Percentiles rank a stretch among this genome's conserved stretches.
Evolutionary conservation across 2,888 invertebrate genomes (phyloP).

Genomic region (Saturnia pavonia): DNA sequence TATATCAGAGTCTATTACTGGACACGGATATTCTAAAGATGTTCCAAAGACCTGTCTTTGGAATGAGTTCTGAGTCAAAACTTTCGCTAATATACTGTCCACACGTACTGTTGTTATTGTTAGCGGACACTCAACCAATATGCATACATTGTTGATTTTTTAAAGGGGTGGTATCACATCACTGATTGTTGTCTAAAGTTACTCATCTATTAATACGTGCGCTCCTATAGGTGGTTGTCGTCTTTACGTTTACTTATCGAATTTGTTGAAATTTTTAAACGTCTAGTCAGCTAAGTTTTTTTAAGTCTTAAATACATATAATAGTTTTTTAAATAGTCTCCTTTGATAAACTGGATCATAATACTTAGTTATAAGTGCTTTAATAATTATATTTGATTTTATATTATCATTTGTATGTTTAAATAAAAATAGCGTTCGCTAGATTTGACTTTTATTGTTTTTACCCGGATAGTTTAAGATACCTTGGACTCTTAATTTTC

Average conservation of each 20-base stretch:
- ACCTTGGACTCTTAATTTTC: too few relatives aligned
- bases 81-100: background rate
- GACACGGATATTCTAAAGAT: background rate
- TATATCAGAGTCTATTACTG: background rate
- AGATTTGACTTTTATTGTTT: background rate
- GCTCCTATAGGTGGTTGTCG: background rate
- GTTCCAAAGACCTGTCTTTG: too few relatives aligned
- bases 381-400: background rate
- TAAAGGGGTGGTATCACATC: too few relatives aligned
- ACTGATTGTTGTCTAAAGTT: too few relatives aligned
- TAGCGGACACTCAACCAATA: background rate
- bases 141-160: background rate
- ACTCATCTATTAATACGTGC: background rate
- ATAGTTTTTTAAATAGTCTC: background rate
- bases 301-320: background rate
- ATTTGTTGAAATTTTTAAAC: background rate
- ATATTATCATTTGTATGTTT: slow-evolving; percentile 1
- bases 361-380: background rate
- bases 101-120: background rate
- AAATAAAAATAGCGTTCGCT: background rate
- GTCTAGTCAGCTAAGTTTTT: background rate
- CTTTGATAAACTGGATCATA: background rate
- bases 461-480: background rate
- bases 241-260: background rate
- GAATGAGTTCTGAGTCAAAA: too few relatives aligned